Evolutionary conservation across 2,888 invertebrate genomes (phyloP), one percentile per base, ranked within the genome.

Genomic region (Caenorhabditis japonica): DNA sequence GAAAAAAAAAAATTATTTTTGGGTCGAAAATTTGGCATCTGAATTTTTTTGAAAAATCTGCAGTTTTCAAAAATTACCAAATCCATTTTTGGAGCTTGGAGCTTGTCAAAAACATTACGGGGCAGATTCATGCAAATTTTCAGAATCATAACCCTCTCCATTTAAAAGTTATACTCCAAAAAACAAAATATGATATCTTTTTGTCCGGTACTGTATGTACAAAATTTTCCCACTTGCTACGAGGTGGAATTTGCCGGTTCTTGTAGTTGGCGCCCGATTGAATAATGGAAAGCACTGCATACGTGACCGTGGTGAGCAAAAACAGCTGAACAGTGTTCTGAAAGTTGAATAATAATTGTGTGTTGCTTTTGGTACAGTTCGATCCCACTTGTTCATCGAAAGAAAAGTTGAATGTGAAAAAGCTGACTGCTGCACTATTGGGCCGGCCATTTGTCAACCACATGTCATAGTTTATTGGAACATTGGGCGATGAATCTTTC

Each of bases 381-480:
- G 36, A 33, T 27, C 58, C 27, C 34, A 83, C 84, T 88, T 90
- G 95, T 87, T 93, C 91, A 88, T 97, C 97, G 89, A 95, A 97
- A 0, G 96, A 96, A 88, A 97, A 97, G 88, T 97, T 95, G 89
- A 94, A 95, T 64, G 94, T 92, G 84, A 97, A 91, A 64, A 93
- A 93, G 88, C 94, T 95, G 19, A 85, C 79, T 30, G 87, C 87
- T 69, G 93, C 93, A 43, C 83, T 92, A 88, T 93, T 94, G 0
- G 97, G 97, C 89, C 94, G 94, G 25, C 97, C 96, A 89, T 97
- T 97, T 7, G 97, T 96, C 49, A 97, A 91, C 93, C 94, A 95
- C 80, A 97, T 92, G 88, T 97, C 94, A 88, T 96, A 97, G 55
- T 92, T 90, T 13, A 94, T 89, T 55, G 89, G 87, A 25, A 89